A percentile compares a stretch with the other conserved stretches of the same genome.
Conservation (phyloP, 2,113 vertebrate species). For the Paramisgurnus dabryanus region DNA sequence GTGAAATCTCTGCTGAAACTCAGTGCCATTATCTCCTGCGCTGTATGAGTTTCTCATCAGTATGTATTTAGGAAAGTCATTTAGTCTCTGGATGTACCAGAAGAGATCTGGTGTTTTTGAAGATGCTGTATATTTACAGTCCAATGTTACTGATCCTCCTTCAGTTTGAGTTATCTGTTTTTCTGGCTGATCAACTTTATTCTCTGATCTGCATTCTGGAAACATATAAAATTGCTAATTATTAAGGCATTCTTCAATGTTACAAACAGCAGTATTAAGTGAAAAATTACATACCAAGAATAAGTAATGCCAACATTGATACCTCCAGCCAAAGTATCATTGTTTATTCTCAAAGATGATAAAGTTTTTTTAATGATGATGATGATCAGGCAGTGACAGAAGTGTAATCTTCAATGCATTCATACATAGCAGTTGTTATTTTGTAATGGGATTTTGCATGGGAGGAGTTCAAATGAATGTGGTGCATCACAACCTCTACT, state of each 20-base stretch:
- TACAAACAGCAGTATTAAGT: not conserved
- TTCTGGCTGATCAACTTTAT: conserved; percentile 23
- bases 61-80: conserved; percentile 10
- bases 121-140: not conserved
- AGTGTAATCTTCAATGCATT: no score
- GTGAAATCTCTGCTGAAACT: not conserved
- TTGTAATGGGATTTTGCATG: no score
- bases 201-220: not conserved
- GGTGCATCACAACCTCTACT: no score
- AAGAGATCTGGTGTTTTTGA: not conserved
- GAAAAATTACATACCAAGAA: not conserved
- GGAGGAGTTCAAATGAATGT: no score
- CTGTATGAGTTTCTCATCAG: not conserved
- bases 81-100: conserved; percentile 25
- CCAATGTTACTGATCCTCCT: not conserved
- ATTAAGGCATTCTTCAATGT: no score
- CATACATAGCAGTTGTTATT: no score
- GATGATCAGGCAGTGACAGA: no score
- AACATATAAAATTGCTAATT: not conserved
- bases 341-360: not conserved
- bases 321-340: not conserved
- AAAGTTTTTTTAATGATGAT: no score
- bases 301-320: not conserved
- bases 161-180: not conserved
- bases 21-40: not conserved